Evolutionary conservation across 2,888 invertebrate species (phyloP), one percentile per base, ranked within the genome.

Genomic region (Rhagium mordax): DNA sequence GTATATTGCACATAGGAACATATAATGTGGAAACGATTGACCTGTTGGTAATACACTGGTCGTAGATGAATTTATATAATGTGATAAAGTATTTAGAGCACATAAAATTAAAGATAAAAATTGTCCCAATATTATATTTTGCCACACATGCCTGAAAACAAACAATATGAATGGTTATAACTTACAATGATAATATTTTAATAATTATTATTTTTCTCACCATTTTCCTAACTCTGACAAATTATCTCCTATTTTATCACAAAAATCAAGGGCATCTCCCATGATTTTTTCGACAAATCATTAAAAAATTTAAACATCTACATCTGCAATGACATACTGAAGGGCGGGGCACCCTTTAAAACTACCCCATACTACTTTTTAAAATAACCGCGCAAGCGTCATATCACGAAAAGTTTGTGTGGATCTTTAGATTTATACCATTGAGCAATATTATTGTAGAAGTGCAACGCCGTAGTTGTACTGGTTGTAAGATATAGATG

Each of bases 11-110:
- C 94, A 93, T 79, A 96, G 90, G 77, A 94, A 89, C 79, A 93
- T 89, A 86, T 96, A 96, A 83, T 95, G 95, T 62, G 94, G 91
- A 82, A 96, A 92, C 79, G 93, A 92, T 88, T 96, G 96, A 60
- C 93, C 95, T 79, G 95, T 94, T 7, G 95, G 95, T 27, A 94
- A 91, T 78, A 93, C 91, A 72, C 94, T 92, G 83, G 92, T 92
- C 76, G 92, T 91, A 74, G 91, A 90, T 81, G 92, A 91, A 83
- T 93, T 93, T 64, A 95, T 90, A 77, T 93, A 88, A 80, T 94
- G 93, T 75, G 93, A 94, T 78, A 93, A 87, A 65, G 94, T 91
- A 83, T 94, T 95, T 84, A 95, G 94, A 55, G 93, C 92, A 87
- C 95, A 95, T 64, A 96, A 86, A 73, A 95, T 89, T 59, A 95